These are phyloP conservation scores for Dermolepida albohirtum DNA, from an alignment of 2,888 invertebrate genomes.

Conservation along the genomic window DNA sequence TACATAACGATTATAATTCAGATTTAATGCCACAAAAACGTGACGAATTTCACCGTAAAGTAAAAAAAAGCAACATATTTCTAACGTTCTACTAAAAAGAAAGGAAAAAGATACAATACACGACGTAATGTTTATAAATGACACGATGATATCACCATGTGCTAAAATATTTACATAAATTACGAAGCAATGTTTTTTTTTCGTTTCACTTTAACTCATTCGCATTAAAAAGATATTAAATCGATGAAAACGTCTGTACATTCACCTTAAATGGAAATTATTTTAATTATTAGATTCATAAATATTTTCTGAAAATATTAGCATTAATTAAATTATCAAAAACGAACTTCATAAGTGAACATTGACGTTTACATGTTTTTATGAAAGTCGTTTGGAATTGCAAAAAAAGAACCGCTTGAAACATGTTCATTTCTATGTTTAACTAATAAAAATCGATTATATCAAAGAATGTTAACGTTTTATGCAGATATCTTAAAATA, in stretches of 20 bases:
- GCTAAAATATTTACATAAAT: constrained; percentile 31
- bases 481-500: too few species aligned
- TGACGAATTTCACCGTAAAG: too few species aligned
- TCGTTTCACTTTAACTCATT: neutral
- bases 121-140: constrained; percentile 28
- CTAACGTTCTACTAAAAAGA: too few species aligned
- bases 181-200: constrained; percentile 4
- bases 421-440: too few species aligned
- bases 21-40: too few species aligned
- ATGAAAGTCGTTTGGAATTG: too few species aligned
- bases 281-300: constrained; percentile 15
- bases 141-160: constrained; percentile 20
- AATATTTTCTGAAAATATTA: constrained; percentile 8
- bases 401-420: too few species aligned
- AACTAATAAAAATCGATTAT: too few species aligned
- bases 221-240: neutral
- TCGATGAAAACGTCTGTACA: constrained; percentile 14
- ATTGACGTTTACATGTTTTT: neutral
- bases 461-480: too few species aligned
- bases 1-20: too few species aligned
- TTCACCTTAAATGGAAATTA: constrained; percentile 6
- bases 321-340: constrained; percentile 2
- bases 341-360: constrained; percentile 8
- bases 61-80: too few species aligned
- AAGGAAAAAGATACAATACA: too few species aligned